Percentiles rank a stretch among this genome's conserved stretches.
phyloP scores from a whole-genome alignment of 2,888 invertebrate species.

The Phytoseiulus persimilis region DNA sequence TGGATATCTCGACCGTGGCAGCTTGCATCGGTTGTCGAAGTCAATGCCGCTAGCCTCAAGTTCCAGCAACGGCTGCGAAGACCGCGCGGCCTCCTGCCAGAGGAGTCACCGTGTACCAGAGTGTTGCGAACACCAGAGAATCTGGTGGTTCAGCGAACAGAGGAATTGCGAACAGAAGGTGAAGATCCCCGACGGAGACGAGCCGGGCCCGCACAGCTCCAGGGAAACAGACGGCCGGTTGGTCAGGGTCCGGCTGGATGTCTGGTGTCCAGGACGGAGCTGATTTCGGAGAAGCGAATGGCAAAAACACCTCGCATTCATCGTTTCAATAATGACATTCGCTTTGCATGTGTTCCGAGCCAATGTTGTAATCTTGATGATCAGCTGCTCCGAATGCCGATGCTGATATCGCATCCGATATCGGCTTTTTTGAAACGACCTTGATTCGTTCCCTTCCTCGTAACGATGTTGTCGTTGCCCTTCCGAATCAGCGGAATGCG shows the following conservation, averaged over 20 bases:
- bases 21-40: no score
- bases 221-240: not conserved
- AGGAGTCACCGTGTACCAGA: no score
- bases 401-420: not conserved
- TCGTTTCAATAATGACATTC: not conserved
- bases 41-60: no score
- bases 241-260: no score
- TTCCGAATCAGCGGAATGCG: not conserved
- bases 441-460: not conserved
- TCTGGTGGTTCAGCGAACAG: no score
- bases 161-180: no score
- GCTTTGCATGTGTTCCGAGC: not conserved
- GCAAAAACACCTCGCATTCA: not conserved
- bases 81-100: no score
- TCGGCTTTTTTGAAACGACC: not conserved
- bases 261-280: not conserved
- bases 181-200: no score
- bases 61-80: no score
- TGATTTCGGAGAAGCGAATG: not conserved
- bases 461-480: slow-evolving; percentile 5
- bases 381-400: not conserved
- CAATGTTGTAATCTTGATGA: not conserved
- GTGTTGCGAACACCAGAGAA: no score
- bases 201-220: not conserved
- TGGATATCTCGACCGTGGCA: no score